Evolutionary conservation across 1,140 invertebrate species (phyloP).

Genomic region (Penaeus vannamei): DNA sequence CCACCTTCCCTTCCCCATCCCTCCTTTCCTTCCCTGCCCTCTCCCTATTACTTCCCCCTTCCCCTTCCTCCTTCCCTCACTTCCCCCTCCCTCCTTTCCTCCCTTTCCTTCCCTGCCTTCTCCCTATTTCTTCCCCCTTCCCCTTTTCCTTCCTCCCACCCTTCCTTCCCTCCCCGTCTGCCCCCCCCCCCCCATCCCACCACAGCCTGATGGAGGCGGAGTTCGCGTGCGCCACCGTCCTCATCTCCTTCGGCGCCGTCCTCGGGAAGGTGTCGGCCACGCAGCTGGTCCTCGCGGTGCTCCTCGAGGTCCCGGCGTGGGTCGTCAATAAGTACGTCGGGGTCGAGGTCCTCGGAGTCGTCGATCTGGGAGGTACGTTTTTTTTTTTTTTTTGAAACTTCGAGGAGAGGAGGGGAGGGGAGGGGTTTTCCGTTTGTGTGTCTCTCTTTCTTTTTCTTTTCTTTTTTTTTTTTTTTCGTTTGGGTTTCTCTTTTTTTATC

Average conservation of each 20-base stretch:
- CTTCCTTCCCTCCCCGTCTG: background rate
- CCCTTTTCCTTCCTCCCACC: too few species aligned
- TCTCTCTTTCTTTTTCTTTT: background rate
- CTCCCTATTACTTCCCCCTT: background rate
- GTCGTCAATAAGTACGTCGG: conserved; percentile 72
- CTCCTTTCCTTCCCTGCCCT: background rate
- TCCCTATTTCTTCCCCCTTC: too few species aligned
- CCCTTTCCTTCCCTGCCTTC: too few species aligned
- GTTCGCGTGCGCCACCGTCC: conserved; percentile 73
- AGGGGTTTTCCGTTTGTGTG: background rate
- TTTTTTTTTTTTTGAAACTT: background rate
- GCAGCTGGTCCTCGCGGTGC: conserved; percentile 73
- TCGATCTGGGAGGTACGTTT: conserved; percentile 35
- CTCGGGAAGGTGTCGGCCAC: conserved; percentile 74
- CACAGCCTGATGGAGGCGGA: conserved; percentile 73
- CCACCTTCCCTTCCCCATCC: background rate
- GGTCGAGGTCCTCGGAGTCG: conserved; percentile 4
- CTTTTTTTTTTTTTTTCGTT: too few species aligned
- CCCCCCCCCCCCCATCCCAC: background rate
- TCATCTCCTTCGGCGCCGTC: conserved; percentile 75
- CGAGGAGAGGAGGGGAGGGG: too few species aligned
- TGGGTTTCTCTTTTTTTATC: too few species aligned
- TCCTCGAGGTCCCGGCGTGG: conserved; percentile 73
- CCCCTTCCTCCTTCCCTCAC: too few species aligned
- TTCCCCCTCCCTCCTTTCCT: too few species aligned